Percentiles rank a stretch among this genome's conserved stretches.
Conservation (phyloP, 2,113 vertebrate species). For the Megaleporinus macrocephalus region DNA sequence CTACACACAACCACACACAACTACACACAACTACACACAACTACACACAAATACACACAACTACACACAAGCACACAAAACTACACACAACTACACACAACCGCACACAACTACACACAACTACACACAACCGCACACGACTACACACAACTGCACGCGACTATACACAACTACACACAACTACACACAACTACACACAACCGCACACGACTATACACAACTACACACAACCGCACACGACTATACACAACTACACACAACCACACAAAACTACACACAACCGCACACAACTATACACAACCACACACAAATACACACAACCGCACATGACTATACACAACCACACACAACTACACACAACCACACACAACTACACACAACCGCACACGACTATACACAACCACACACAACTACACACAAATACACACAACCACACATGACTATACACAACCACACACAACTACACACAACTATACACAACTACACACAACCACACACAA, state of each 20-base stretch:
- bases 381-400: too few species aligned
- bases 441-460: not conserved
- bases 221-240: not conserved
- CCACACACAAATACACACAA: conserved; percentile 69
- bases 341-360: not conserved
- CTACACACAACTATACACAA: not conserved
- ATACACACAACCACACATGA: too few species aligned
- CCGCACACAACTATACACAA: not conserved
- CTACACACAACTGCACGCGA: not conserved
- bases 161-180: not conserved
- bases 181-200: not conserved
- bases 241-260: not conserved
- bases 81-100: too few species aligned
- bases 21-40: not conserved
- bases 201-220: too few species aligned
- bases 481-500: not conserved
- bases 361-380: not conserved
- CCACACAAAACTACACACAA: too few species aligned
- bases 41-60: not conserved
- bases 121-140: not conserved
- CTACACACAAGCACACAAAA: not conserved
- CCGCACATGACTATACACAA: not conserved
- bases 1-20: not conserved
- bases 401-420: not conserved
- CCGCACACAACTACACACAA: not conserved